Conservation (phyloP, 2,113 vertebrate species). For the Penelope pileata region DNA sequence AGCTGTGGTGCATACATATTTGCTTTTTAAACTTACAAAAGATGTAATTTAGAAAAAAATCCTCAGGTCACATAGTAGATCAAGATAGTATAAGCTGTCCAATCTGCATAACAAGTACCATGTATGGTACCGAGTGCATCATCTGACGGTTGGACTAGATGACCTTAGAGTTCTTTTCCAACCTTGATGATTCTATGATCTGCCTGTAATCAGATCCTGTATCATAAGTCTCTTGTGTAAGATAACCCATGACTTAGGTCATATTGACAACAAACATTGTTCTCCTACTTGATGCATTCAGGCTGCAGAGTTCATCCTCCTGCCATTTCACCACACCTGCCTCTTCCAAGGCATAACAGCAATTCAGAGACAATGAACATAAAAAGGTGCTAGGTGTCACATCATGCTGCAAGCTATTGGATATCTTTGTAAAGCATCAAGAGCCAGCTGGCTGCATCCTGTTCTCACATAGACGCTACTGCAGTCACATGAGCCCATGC, state of each 20-base stretch:
- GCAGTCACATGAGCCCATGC: accelerated
- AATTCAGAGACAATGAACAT: neutral
- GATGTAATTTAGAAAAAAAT: neutral
- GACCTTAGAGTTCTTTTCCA: too few relatives aligned
- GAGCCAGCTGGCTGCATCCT: neutral
- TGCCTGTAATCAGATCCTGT: neutral
- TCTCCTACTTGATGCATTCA: neutral
- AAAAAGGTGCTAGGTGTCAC: neutral
- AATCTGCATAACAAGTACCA: neutral
- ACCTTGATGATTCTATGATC: too few relatives aligned
- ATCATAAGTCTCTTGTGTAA: neutral
- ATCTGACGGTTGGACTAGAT: neutral
- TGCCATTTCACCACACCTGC: too few relatives aligned
- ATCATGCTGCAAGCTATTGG: neutral
- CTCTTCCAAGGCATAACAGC: neutral
- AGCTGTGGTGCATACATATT: neutral
- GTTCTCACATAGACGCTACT: neutral
- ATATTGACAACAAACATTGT: neutral
- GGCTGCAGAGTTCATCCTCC: neutral
- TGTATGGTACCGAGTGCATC: neutral
- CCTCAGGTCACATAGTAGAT: neutral
- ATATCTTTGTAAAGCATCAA: neutral
- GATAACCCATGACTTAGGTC: neutral
- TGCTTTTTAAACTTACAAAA: neutral
- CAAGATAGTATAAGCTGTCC: neutral